Base-by-base conservation (phyloP, 2,113 vertebrate genomes). In the Microtus ochrogaster region DNA sequence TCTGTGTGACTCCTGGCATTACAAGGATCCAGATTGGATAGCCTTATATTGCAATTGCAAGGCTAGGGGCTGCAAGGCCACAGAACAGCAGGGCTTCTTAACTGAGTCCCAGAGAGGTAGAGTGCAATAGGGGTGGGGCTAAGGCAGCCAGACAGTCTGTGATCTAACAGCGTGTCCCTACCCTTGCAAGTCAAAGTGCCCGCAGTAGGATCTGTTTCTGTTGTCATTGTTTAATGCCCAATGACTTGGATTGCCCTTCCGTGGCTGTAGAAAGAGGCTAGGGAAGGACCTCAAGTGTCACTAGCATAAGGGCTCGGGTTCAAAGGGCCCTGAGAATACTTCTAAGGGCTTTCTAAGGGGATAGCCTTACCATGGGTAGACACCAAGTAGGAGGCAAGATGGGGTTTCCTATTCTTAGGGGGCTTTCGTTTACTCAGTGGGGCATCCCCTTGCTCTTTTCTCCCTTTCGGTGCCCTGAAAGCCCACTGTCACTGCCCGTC, bases 351-450 rank as follows among this genome's bases (percentile, higher is more conserved):
- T 68, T 93, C 68, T 74, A 49, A 91, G 94, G 84, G 82, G 72
- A 90, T 74, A 93, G 36, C 88, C 90, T 96, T 78, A 85, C n/a
- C 26, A 72, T 22, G 52, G 94, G 81, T 61, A 96, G 92, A 84
- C 91, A 90, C 90, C 44, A 87, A 87, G 90, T 93, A 70, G 63
- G 90, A 94, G 96, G 90, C 84, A 95, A 85, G 55, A 63, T 65
- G 93, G 86, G 94, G 52, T 95, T 97, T 89, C 94, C 94, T 91
- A 85, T 86, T 92, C 77, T 72, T 92, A 84, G 89, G 61, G 88
- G 95, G 82, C 89, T 94, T 96, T 83, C 81, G 21, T 86, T 97
- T 82, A 91, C n/a, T 74, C 47, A 78, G 33, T 11, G 72, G 97
- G 95, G 94, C 97, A 24, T 89, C 49, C 95, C 94, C 89, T 95